Evolutionary conservation across 1,140 invertebrate genomes (phyloP), one percentile per base, ranked within the genome.

Genomic region (Latrodectus geometricus): DNA sequence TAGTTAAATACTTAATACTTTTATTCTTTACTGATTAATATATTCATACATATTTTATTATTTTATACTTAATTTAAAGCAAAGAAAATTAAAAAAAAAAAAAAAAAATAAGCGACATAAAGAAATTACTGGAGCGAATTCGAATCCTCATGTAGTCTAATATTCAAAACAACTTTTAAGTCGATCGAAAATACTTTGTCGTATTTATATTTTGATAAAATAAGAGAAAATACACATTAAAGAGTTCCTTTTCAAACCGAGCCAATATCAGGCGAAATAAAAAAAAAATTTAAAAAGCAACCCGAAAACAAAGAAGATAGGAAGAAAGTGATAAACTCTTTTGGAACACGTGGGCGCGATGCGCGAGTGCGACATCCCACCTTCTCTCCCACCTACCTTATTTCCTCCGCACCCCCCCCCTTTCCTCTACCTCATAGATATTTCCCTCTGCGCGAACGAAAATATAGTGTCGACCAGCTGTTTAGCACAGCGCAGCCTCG

Each of bases 401-500:
- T 35, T 35, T 35, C 35, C 35, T 5, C 35, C 66, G 14, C 70
- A 35, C 52, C 15, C 65, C 48, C 12, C 8, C 72, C 35, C 52
- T 11, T 1, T 17, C 48, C 12, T 8, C 35, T 74, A n/a, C 76
- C 17, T 50, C 56, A 56, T 14, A 8, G 65, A 21, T 11, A 4
- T 14, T 75, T 76, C 17, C 80, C 80, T 82, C 73, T 73, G 80
- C 70, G 80, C 73, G 81, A 75, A 84, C 73, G 68, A 84, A 84
- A 84, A 84, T 84, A 84, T 84, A 84, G 52, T 76, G 73, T 75
- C 81, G 61, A 70, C 73, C 72, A 75, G 72, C 72, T 84, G 81
- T 84, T 84, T 23, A 23, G 69, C 11, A 70, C 69, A 0, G 74
- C 21, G 54, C 23, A 17, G 56, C 21, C 9, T n/a, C 80, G 72